Conservation (phyloP, 2,113 vertebrate genomes). For the Rhadina sibilatrix region DNA sequence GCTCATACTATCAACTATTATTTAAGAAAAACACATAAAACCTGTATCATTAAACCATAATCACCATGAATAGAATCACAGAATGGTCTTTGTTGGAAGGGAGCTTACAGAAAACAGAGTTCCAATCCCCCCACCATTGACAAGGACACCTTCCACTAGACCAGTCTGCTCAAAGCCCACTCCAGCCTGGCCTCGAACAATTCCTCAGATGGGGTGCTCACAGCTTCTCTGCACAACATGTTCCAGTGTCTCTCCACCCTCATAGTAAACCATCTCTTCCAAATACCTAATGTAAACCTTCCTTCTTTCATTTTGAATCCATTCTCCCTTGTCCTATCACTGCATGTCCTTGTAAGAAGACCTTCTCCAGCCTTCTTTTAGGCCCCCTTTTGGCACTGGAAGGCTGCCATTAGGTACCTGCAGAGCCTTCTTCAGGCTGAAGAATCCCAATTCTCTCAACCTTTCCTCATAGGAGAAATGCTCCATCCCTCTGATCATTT, state of each 20-base stretch:
- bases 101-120: background rate
- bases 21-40: background rate
- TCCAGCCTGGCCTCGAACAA: background rate
- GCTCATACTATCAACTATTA: background rate
- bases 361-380: background rate
- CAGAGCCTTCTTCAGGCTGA: background rate
- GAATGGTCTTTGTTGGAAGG: background rate
- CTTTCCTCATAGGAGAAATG: accelerated
- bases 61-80: background rate
- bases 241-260: background rate
- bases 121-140: background rate
- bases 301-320: background rate
- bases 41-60: background rate
- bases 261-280: background rate
- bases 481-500: background rate
- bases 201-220: no score
- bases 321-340: background rate
- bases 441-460: background rate
- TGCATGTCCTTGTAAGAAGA: background rate
- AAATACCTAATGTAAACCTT: background rate
- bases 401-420: background rate
- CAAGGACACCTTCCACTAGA: background rate
- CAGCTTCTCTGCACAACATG: background rate
- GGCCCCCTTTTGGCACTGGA: background rate
- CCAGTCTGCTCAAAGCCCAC: background rate